phyloP scores from a whole-genome alignment of 1,140 invertebrate genomes.

The Teleogryllus occipitalis region DNA sequence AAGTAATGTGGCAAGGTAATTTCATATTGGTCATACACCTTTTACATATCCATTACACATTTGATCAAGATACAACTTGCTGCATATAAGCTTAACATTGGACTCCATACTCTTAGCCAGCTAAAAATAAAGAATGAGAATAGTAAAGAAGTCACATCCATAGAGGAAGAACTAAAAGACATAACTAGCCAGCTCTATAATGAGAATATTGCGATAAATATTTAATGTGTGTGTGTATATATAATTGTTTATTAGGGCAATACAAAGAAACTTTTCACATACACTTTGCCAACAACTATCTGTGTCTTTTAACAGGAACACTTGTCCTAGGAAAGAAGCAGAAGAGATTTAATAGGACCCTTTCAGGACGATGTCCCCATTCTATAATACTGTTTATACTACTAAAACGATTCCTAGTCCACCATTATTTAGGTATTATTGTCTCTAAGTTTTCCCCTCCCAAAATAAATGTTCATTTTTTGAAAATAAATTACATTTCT shows the following conservation, averaged over 20 bases:
- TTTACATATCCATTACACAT: background rate
- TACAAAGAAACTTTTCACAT: background rate
- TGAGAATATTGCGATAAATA: background rate
- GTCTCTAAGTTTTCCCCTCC: background rate
- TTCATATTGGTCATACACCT: background rate
- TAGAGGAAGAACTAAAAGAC: background rate
- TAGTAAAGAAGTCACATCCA: background rate
- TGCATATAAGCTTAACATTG: background rate
- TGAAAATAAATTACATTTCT: background rate
- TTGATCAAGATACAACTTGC: background rate
- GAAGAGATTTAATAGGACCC: background rate
- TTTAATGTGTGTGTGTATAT: background rate
- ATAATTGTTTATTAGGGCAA: background rate
- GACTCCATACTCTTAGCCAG: background rate
- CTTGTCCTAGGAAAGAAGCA: conserved; percentile 1
- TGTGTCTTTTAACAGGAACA: background rate
- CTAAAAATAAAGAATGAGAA: conserved; percentile 7
- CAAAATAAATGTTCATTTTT: background rate
- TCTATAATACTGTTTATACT: background rate
- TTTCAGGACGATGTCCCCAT: background rate
- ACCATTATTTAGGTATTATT: background rate
- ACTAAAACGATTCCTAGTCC: background rate
- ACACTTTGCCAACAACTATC: background rate
- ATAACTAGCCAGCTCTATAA: background rate
- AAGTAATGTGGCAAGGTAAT: background rate